Conservation (phyloP, 2,797 vertebrate species). For the Sciaenops ocellatus region DNA sequence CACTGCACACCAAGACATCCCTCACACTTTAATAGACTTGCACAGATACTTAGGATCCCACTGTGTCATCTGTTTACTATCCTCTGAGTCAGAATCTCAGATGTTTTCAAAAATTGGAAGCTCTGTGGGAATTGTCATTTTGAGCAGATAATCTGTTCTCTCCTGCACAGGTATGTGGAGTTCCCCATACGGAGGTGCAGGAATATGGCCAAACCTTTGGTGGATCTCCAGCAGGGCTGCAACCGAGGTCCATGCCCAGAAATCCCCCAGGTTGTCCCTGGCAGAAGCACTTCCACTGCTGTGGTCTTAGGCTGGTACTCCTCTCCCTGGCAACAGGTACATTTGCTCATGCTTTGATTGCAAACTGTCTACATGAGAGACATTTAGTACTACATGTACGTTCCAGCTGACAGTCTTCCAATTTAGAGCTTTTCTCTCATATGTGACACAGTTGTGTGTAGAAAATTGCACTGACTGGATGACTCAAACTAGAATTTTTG, state of each 20-base stretch:
- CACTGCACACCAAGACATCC: slow-evolving; percentile 27
- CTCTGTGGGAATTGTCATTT: slow-evolving; percentile 13
- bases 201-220: slow-evolving; percentile 87
- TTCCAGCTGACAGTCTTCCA: slow-evolving; percentile 30
- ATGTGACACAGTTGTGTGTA: neutral
- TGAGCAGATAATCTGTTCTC: slow-evolving; percentile 12
- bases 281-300: slow-evolving; percentile 63
- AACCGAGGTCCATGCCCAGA: slow-evolving; percentile 85
- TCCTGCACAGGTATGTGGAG: slow-evolving; percentile 80
- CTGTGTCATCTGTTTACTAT: slow-evolving; percentile 29
- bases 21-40: slow-evolving; percentile 29
- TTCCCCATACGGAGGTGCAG: slow-evolving; percentile 93
- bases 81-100: slow-evolving; percentile 21
- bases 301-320: slow-evolving; percentile 90
- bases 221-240: slow-evolving; percentile 90
- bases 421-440: slow-evolving; percentile 9
- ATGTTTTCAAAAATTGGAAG: slow-evolving; percentile 29
- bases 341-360: slow-evolving; percentile 19
- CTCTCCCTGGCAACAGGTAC: slow-evolving; percentile 96
- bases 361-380: slow-evolving; percentile 7
- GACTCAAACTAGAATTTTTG: neutral
- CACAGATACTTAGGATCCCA: slow-evolving; percentile 25
- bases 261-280: slow-evolving; percentile 56
- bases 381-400: neutral
- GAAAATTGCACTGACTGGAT: slow-evolving; percentile 14